Conservation (phyloP, 2,113 vertebrate genomes). For the human (Homo sapiens) region GRCh38 chr2:38797501-38798000, state of each 20-base stretch:
- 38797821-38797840: conserved; percentile 61
- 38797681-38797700: neutral
- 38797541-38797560: neutral
- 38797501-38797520: neutral
- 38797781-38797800: conserved; percentile 16
- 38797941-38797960: neutral
- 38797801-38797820: conserved; percentile 50
- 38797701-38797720: conserved; percentile 16
- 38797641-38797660: neutral
- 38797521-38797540: no score
- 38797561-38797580: neutral
- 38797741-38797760: conserved; percentile 59
- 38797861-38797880: conserved; percentile 42
- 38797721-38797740: conserved; percentile 2
- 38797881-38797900: conserved; percentile 26
- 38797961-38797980: conserved; percentile 19
- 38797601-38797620: neutral
- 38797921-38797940: conserved; percentile 36
- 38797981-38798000: conserved; percentile 53
- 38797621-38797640: conserved; percentile 6
- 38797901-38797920: neutral
- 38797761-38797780: conserved; percentile 46
- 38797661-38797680: neutral
- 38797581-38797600: neutral
- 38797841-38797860: neutral